Conservation (phyloP, 2,888 invertebrate genomes). For the Ormyrus thymus region DNA sequence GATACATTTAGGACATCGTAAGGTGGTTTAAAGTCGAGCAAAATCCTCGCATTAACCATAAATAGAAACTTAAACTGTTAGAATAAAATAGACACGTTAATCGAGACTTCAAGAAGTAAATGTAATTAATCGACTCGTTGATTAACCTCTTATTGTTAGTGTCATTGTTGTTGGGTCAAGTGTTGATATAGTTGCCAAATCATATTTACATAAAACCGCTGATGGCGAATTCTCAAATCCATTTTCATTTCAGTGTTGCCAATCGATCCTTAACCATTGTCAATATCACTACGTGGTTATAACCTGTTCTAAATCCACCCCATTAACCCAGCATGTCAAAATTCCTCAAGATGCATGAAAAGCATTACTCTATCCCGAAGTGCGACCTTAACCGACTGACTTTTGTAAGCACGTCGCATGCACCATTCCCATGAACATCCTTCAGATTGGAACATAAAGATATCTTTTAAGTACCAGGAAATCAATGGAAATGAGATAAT, state of each 20-base stretch:
- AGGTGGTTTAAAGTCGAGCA: no score
- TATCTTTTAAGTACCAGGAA: not conserved
- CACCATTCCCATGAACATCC: not conserved
- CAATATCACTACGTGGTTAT: not conserved
- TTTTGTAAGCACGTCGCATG: constrained; percentile 24
- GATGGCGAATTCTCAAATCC: constrained; percentile 17
- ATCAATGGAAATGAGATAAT: not conserved
- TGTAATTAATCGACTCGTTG: constrained; percentile 25
- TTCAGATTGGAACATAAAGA: not conserved
- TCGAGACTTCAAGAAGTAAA: constrained; percentile 8
- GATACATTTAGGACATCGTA: no score
- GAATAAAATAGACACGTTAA: constrained; percentile 4
- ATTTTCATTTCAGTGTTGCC: constrained; percentile 15
- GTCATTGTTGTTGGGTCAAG: constrained; percentile 19
- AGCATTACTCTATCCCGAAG: not conserved
- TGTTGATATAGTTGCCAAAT: constrained; percentile 12
- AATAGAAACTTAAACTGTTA: no score
- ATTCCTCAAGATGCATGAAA: not conserved
- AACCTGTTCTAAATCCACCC: not conserved
- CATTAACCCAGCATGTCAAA: not conserved
- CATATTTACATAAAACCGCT: not conserved
- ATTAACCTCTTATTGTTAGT: constrained; percentile 25
- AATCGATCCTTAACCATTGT: constrained; percentile 12
- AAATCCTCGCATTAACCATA: no score
- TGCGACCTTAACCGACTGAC: constrained; percentile 1